These are phyloP conservation scores for Zoanthus sansibaricus DNA, from an alignment of 92 coral and sea anemone species.

Conservation along the genomic window DNA sequence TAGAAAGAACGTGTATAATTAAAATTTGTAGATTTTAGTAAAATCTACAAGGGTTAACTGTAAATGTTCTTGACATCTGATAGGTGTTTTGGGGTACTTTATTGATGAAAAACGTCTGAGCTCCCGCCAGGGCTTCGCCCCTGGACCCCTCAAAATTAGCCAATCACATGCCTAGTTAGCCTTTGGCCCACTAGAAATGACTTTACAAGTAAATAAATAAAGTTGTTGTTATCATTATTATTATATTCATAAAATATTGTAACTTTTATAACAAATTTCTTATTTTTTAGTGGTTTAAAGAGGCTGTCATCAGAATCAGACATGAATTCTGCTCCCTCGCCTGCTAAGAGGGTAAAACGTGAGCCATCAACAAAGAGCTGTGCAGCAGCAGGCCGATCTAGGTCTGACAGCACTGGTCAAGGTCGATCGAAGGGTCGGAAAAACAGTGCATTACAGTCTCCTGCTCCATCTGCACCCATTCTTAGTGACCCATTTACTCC, in stretches of 20 bases:
- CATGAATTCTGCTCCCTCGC: slow-evolving; percentile 68
- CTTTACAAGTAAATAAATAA: too few species aligned
- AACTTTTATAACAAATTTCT: background rate
- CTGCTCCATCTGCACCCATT: slow-evolving; percentile 70
- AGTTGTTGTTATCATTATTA: too few species aligned
- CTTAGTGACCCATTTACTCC: slow-evolving; percentile 79
- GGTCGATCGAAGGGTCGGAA: slow-evolving; percentile 84
- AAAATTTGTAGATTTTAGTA: too few species aligned
- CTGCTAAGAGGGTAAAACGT: slow-evolving; percentile 82
- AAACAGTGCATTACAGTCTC: slow-evolving; percentile 82
- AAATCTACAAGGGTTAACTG: too few species aligned
- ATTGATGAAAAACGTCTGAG: too few species aligned
- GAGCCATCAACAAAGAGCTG: slow-evolving; percentile 79
- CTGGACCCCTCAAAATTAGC: too few species aligned
- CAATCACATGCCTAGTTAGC: too few species aligned
- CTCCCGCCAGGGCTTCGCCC: too few species aligned
- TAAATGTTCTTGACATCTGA: too few species aligned
- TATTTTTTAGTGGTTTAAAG: slow-evolving; percentile 59
- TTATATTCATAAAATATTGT: background rate
- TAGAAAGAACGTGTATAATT: too few species aligned
- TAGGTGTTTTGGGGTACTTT: too few species aligned
- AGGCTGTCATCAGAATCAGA: slow-evolving; percentile 74
- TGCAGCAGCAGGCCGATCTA: slow-evolving; percentile 69
- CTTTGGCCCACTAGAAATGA: too few species aligned
- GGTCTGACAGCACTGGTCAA: slow-evolving; percentile 79